Evolutionary conservation across 2,797 vertebrate species (phyloP).

Genomic region (Miichthys miiuy): DNA sequence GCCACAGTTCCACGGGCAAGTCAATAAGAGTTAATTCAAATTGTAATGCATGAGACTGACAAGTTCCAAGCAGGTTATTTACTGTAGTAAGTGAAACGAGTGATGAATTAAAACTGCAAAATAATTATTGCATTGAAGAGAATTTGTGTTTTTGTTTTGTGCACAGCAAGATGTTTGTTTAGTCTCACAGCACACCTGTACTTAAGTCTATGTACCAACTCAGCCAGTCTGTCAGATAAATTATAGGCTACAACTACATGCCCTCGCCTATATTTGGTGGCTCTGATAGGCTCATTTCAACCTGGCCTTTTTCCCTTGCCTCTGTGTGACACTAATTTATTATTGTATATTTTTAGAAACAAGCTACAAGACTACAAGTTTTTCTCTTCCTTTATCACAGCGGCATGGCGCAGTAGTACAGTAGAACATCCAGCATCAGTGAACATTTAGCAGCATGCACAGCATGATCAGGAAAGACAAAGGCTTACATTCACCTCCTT

Average conservation of each 20-base stretch:
- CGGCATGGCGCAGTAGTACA: neutral
- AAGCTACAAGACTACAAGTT: neutral
- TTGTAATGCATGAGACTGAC: neutral
- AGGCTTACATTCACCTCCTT: neutral
- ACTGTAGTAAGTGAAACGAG: neutral
- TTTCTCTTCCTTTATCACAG: neutral
- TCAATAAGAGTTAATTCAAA: constrained; percentile 47
- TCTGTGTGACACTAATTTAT: neutral
- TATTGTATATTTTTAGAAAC: neutral
- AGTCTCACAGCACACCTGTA: neutral
- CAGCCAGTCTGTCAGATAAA: neutral
- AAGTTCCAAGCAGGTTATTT: neutral
- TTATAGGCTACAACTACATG: neutral
- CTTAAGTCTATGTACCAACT: neutral
- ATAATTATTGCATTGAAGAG: neutral
- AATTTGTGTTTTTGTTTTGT: neutral
- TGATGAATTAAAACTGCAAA: neutral
- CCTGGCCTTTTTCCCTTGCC: neutral
- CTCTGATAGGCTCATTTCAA: neutral
- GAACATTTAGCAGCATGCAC: neutral
- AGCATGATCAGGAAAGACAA: constrained; percentile 15
- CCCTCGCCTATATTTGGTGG: neutral
- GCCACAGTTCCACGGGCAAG: constrained; percentile 52
- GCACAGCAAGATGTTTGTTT: neutral
- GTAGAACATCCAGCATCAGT: neutral